Evolutionary conservation across 2,113 vertebrate genomes (phyloP), one percentile per base, ranked within the genome.

Genomic region (Trematocara zebra): DNA sequence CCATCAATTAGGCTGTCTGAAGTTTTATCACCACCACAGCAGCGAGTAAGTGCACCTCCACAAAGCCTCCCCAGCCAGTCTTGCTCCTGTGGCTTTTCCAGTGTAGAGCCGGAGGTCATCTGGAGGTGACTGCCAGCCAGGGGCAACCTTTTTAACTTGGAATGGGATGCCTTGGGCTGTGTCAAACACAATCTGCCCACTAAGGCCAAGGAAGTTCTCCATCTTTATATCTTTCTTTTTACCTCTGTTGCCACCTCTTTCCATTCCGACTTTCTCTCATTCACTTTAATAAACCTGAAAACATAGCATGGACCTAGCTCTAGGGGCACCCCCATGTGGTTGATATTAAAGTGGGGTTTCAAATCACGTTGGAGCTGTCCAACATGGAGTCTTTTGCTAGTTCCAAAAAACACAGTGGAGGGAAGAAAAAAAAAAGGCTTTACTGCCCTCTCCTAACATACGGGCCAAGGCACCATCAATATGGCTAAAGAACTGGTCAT

Each of bases 1-100:
- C 98, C 98, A 99, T 99, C 98, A 98, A 99, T 99, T 99, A 99
- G 97, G 96, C 97, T 98, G 98, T 99, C 98, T 99, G 97, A 99
- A 98, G 98, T 99, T 99, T 99, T 99, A 99, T 99, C 98, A 98
- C 98, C 98, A 94, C 95, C 96, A 94, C 97, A 97, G 97, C 97
- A 94, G 97, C 97, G 96, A 96, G 96, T 97, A 98, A 98, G 97
- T 96, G 96, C 97, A 92, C 97, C 96, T 97, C 96, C 97, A 98
- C 97, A 97, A 96, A 98, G 97, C 96, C 97, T 97, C 96, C 96
- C 96, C 94, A 88, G 88, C 96, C 95, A 94, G 96, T 96, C 96
- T 94, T 94, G 95, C 96, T 95, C 97, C 98, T 96, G 97, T 96
- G 95, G 97, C 96, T 96, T 97, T 93, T 96, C 96, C 97, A 97